Evolutionary conservation across 2,797 vertebrate species (phyloP), one percentile per base, ranked within the genome.

Genomic region (Brachymystax lenok): DNA sequence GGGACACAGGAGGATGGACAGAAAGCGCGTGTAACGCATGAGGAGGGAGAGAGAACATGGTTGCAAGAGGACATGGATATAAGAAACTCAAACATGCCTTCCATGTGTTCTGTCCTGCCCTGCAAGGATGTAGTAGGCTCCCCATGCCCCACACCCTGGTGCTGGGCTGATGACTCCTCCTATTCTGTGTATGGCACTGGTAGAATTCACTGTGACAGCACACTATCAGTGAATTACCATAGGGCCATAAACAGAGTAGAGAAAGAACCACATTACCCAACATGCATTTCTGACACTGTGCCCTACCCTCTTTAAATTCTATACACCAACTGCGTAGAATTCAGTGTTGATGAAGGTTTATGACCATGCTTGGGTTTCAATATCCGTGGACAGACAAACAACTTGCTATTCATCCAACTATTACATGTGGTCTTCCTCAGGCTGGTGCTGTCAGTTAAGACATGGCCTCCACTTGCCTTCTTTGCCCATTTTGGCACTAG

Each of bases 171-270:
- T 91, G 19, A 64, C n/a, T 74, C 72, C 97, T 98, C 97, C 97
- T 98, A 96, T 98, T 97, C 97, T 99, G 97, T 98, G 97, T 99
- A 98, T 98, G 98, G 98, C 98, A 98, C 97, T 99, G 98, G 98
- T 99, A 99, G 98, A 99, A 99, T 99, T 99, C 98, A 99, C 98
- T 99, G 98, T 99, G 96, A 96, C 95, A 95, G 95, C 93, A 95
- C 94, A 95, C 94, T 92, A 97, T 98, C 97, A 98, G 97, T 99
- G 98, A 98, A 99, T 99, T 99, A 98, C 97, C 97, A 98, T 98
- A 98, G 98, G 98, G 98, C 97, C 98, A 99, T 99, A 99, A 97
- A 99, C 97, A 95, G 95, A 95, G 95, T 94, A 95, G 95, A 95
- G 95, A 95, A 92, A 94, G 92, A 95, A 91, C 94, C 89, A 54